phyloP scores from a whole-genome alignment of 2,113 vertebrate genomes.

The Girardinichthys multiradiatus region DNA sequence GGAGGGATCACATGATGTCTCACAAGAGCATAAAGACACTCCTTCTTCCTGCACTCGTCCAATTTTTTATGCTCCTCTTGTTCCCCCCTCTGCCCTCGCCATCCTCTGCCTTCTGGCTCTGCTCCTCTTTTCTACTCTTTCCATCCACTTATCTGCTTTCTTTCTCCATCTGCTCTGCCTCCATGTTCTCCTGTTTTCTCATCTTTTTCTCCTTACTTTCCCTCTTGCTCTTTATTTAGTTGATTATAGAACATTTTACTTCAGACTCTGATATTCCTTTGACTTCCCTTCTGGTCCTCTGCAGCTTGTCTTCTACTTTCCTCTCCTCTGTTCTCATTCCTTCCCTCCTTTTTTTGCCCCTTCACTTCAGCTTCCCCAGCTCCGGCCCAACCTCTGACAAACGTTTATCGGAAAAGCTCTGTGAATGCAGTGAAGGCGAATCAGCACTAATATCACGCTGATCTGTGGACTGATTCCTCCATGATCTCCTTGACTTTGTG shows the following conservation, averaged over 20 bases:
- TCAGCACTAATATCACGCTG: constrained; percentile 7
- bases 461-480: constrained; percentile 1
- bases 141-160: not conserved
- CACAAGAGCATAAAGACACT: constrained; percentile 1
- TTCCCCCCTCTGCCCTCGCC: not conserved
- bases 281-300: too few relatives aligned
- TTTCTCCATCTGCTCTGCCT: not conserved
- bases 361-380: too few relatives aligned
- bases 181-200: too few relatives aligned
- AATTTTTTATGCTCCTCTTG: constrained; percentile 1
- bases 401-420: not conserved
- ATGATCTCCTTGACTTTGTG: constrained; percentile 10
- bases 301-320: too few relatives aligned
- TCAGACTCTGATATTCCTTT: not conserved
- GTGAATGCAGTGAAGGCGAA: not conserved
- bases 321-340: too few relatives aligned
- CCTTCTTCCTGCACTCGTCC: not conserved
- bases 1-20: not conserved
- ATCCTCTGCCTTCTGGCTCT: not conserved
- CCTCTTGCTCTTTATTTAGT: not conserved
- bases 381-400: too few relatives aligned
- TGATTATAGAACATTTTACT: not conserved
- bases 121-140: not conserved
- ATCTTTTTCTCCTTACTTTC: too few relatives aligned
- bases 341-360: too few relatives aligned